phyloP scores from a whole-genome alignment of 2,797 vertebrate species.

The Salarias fasciatus region DNA sequence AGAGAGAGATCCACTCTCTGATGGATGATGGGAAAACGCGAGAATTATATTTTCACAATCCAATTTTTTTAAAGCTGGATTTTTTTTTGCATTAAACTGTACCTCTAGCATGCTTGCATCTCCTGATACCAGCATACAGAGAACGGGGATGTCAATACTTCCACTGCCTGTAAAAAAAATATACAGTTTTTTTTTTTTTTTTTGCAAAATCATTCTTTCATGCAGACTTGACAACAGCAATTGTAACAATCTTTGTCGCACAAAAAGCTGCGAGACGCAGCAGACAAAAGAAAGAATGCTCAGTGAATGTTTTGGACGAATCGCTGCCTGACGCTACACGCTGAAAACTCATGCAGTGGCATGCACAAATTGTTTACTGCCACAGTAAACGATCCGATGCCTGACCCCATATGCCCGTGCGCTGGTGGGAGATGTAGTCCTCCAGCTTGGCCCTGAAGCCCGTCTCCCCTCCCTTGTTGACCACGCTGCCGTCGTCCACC shows the following conservation, averaged over 20 bases:
- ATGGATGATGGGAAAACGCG: neutral
- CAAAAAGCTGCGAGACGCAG: neutral
- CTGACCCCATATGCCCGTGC: slow-evolving; percentile 84
- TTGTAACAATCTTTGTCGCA: neutral
- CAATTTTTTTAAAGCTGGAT: no score
- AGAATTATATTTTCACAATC: neutral
- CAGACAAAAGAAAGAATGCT: neutral
- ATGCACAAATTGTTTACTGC: no score
- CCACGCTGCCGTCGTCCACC: slow-evolving; percentile 89
- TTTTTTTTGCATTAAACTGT: no score
- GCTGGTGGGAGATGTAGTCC: slow-evolving; percentile 87
- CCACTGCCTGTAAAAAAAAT: slow-evolving; percentile 83
- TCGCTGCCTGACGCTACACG: slow-evolving; percentile 50
- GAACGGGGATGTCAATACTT: slow-evolving; percentile 91
- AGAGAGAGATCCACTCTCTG: slow-evolving; percentile 86
- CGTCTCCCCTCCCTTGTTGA: slow-evolving; percentile 81
- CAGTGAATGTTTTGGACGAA: neutral
- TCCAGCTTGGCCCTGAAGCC: slow-evolving; percentile 87
- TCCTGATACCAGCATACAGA: slow-evolving; percentile 89
- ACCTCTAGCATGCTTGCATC: slow-evolving; percentile 87
- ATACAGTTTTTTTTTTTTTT: no score
- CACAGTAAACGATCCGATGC: neutral
- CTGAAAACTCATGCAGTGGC: slow-evolving; percentile 31
- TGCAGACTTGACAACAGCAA: neutral
- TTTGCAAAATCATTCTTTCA: neutral